Conservation (phyloP, 2,888 invertebrate species). For the Yponomeuta cagnagella region DNA sequence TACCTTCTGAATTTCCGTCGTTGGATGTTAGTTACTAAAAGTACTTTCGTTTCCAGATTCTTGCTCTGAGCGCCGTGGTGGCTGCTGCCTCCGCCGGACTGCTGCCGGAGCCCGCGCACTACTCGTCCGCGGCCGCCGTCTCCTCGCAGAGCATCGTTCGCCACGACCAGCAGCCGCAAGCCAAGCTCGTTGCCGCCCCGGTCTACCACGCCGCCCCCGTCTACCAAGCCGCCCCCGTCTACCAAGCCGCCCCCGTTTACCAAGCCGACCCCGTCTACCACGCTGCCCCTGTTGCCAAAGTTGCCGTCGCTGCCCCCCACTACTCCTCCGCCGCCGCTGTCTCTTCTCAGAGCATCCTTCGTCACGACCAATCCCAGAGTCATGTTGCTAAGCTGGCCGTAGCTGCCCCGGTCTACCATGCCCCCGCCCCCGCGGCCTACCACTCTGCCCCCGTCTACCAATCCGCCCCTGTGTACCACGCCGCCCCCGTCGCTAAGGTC, state of each 20-base stretch:
- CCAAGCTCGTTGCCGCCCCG: constrained; percentile 25
- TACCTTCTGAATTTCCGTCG: no score
- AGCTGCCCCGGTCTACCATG: constrained; percentile 16
- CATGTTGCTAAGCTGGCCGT: constrained; percentile 8
- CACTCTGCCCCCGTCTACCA: constrained; percentile 29
- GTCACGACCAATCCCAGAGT: constrained; percentile 31
- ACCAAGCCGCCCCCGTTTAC: constrained; percentile 22
- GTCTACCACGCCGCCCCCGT: constrained; percentile 32
- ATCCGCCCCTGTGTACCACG: constrained; percentile 28
- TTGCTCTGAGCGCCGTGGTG: constrained; percentile 29
- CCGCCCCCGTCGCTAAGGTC: constrained; percentile 27
- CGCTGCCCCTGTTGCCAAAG: constrained; percentile 23
- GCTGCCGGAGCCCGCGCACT: constrained; percentile 24
- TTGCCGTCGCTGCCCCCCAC: constrained; percentile 25
- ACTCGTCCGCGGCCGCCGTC: constrained; percentile 26
- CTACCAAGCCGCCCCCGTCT: constrained; percentile 25
- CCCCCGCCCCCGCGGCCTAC: constrained; percentile 26
- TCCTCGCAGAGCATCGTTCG: constrained; percentile 15
- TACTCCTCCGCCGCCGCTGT: constrained; percentile 24
- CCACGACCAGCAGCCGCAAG: constrained; percentile 20
- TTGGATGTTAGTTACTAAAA: no score
- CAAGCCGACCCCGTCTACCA: constrained; percentile 27
- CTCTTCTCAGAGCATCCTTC: constrained; percentile 25
- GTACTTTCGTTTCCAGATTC: constrained; percentile 21
- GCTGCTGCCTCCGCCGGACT: constrained; percentile 29